Percentiles rank a stretch among this genome's conserved stretches.
Conservation (phyloP, 2,888 invertebrate genomes). For the Brenthis daphne region DNA sequence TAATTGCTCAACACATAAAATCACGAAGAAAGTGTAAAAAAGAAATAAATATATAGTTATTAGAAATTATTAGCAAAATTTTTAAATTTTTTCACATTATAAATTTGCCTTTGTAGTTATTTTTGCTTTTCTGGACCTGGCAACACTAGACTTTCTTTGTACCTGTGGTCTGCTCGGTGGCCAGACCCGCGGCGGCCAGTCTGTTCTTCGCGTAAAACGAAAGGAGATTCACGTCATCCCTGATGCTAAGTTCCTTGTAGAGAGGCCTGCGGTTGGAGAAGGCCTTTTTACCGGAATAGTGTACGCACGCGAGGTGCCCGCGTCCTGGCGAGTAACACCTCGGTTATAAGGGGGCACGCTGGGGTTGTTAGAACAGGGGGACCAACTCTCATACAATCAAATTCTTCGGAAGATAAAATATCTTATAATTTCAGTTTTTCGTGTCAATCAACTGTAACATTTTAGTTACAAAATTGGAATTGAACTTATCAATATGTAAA, state of each 20-base stretch:
- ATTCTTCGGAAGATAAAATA: background rate
- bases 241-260: slow-evolving; percentile 88
- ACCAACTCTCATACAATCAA: slow-evolving; percentile 32
- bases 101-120: background rate
- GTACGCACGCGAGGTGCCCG: slow-evolving; percentile 92
- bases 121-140: slow-evolving; percentile 8
- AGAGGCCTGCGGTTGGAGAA: slow-evolving; percentile 89
- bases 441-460: background rate
- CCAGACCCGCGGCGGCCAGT: slow-evolving; percentile 83
- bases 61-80: background rate
- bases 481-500: no score
- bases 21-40: slow-evolving; percentile 7
- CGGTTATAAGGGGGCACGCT: slow-evolving; percentile 71
- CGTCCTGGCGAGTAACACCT: slow-evolving; percentile 84
- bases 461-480: background rate
- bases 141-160: slow-evolving; percentile 39
- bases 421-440: no score
- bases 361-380: slow-evolving; percentile 59
- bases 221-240: slow-evolving; percentile 92
- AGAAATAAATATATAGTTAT: slow-evolving; percentile 5
- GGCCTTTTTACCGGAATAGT: slow-evolving; percentile 91
- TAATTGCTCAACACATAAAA: background rate
- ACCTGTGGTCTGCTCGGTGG: slow-evolving; percentile 79
- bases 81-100: background rate
- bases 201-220: slow-evolving; percentile 93